Base-by-base conservation (phyloP, 2,888 invertebrate genomes). In the Leptothorax acervorum region DNA sequence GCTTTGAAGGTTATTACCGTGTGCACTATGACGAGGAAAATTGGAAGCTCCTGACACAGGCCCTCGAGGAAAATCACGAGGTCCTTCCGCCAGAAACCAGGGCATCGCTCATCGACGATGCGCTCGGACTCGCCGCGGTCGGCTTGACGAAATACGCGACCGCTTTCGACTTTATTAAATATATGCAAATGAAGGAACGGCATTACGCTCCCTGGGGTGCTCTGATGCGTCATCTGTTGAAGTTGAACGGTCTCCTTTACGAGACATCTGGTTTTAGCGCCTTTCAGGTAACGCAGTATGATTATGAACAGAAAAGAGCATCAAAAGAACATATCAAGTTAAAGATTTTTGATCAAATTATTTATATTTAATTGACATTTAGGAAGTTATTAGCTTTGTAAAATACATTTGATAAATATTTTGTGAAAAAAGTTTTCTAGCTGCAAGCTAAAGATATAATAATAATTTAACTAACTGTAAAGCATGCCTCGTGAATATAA, bases 41-140 rank as follows among this genome's bases (percentile, higher is more conserved):
- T 87, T 94, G 94, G 94, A 83, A 85, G 63, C 87, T 92, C 45
- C 91, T 92, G 92, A 94, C 89, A 88, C 91, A 82, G 89, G 95
- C 89, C 86, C 83, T 93, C 23, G 70, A 83, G 45, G 73, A 89
- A 4, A 89, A 91, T 82, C 93, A 91, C 51, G 87, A 89, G 39
- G 93, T 85, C n/a, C 95, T 96, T 85, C 94, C 95, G 51, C 91
- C 95, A 0, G 93, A 95, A 51, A 96, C 96, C 87, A 93, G 96
- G 87, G 96, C 96, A 1, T 95, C 96, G 75, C 93, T 97, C 4
- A 92, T 96, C 55, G 96, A 96, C 90, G 96, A 96, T 92, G 94
- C 95, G 35, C 92, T 95, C 57, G 94, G 93, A 65, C 90, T 95
- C 18, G 96, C 95, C 8, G 92, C 95, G 70, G 94, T 95, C 51